phyloP scores from a whole-genome alignment of 1,140 invertebrate genomes.

The Hypothenemus hampei region DNA sequence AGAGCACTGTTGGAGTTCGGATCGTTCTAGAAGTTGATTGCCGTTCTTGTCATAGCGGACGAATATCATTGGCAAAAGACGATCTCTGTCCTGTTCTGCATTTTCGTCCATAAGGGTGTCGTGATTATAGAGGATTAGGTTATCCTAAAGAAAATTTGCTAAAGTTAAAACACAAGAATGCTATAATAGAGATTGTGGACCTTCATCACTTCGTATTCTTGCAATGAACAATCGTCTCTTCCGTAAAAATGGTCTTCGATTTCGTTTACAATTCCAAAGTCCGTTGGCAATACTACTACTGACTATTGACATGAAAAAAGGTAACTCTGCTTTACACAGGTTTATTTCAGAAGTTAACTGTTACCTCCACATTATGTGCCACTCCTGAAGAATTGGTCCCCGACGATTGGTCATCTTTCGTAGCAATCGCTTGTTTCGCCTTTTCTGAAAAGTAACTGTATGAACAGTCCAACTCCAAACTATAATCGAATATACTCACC shows the following conservation, averaged over 20 bases:
- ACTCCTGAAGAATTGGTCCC: conserved; percentile 15
- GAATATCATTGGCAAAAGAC: conserved; percentile 72
- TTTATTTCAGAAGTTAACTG: background rate
- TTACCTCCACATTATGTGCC: too few relatives aligned
- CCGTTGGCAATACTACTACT: conserved; percentile 14
- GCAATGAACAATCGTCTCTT: conserved; percentile 53
- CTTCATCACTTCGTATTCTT: conserved; percentile 68
- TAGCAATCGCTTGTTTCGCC: too few relatives aligned
- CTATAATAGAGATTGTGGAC: conserved; percentile 38
- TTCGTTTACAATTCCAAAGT: conserved; percentile 34
- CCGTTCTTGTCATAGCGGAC: conserved; percentile 73
- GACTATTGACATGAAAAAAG: conserved; percentile 7
- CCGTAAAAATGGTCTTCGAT: conserved; percentile 34
- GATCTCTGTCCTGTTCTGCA: conserved; percentile 66
- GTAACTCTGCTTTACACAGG: too few relatives aligned
- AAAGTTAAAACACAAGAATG: conserved; percentile 2
- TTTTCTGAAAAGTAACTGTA: too few relatives aligned
- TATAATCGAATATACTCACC: too few relatives aligned
- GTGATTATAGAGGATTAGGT: conserved; percentile 68
- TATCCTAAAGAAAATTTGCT: conserved; percentile 53
- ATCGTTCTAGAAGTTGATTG: conserved; percentile 61
- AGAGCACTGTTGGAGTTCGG: conserved; percentile 61
- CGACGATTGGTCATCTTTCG: too few relatives aligned
- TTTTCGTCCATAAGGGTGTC: conserved; percentile 60
- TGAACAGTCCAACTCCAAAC: too few relatives aligned